Percentiles rank a stretch among this genome's conserved stretches.
Evolutionary conservation across 2,113 vertebrate species (phyloP).

Genomic region (Galeopterus variegatus): DNA sequence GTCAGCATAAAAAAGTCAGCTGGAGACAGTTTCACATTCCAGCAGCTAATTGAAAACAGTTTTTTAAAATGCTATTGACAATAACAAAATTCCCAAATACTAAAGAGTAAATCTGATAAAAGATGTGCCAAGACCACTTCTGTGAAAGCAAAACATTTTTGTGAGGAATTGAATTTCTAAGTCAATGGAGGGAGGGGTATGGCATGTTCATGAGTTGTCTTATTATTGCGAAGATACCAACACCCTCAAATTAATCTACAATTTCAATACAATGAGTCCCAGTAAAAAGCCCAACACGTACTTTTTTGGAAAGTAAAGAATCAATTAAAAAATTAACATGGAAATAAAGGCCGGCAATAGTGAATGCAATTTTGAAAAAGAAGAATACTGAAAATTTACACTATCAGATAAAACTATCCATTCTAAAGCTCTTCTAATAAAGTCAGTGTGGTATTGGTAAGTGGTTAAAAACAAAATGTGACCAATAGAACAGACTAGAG

Average conservation of each 20-base stretch:
- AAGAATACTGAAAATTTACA: neutral
- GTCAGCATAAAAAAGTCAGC: neutral
- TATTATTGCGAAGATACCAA: neutral
- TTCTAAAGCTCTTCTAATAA: neutral
- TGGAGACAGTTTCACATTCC: neutral
- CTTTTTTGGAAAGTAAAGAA: neutral
- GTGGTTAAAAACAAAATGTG: neutral
- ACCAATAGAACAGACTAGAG: neutral
- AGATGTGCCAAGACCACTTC: neutral
- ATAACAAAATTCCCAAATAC: neutral
- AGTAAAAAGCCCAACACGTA: neutral
- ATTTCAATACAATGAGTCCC: neutral
- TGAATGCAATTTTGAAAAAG: neutral
- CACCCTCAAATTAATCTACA: neutral
- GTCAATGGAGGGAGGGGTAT: neutral
- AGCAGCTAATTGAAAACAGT: neutral
- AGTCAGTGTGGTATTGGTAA: neutral
- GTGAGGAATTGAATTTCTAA: neutral
- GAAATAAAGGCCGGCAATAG: neutral
- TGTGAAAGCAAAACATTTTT: neutral
- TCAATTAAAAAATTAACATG: neutral
- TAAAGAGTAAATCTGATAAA: neutral
- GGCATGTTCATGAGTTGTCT: neutral
- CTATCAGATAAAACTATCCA: neutral
- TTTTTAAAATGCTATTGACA: neutral